Conservation (phyloP, 2,888 invertebrate genomes). For the Coelinius sp. region DNA sequence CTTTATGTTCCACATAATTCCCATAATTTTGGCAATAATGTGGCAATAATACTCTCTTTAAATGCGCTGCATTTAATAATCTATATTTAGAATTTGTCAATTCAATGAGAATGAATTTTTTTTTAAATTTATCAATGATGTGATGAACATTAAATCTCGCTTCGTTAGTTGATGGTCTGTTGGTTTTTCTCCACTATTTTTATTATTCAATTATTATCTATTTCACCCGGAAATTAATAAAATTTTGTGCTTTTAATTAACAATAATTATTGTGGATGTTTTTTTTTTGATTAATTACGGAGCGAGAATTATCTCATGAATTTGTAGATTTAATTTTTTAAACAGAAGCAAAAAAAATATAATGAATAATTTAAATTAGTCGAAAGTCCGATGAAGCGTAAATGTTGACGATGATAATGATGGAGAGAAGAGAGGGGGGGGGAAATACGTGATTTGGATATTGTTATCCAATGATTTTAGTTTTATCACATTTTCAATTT, state of each 20-base stretch:
- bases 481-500: too few species aligned
- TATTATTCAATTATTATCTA: not conserved
- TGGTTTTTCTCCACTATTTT: slow-evolving; percentile 46
- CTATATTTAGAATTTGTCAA: slow-evolving; percentile 31
- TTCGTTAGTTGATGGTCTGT: slow-evolving; percentile 68
- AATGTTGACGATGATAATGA: slow-evolving; percentile 5
- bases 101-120: slow-evolving; percentile 22
- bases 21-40: slow-evolving; percentile 34
- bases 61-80: slow-evolving; percentile 49
- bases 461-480: too few species aligned
- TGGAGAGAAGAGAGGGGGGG: slow-evolving; percentile 1
- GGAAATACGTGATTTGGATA: slow-evolving; percentile 21
- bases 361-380: slow-evolving; percentile 1
- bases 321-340: not conserved
- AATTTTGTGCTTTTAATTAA: not conserved
- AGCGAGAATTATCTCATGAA: not conserved
- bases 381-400: slow-evolving; percentile 17
- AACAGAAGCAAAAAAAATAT: not conserved
- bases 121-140: slow-evolving; percentile 22
- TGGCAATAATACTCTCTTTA: slow-evolving; percentile 45
- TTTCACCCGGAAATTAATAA: not conserved
- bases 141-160: slow-evolving; percentile 48
- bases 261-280: not conserved
- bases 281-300: not conserved
- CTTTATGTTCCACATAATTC: slow-evolving; percentile 34